These are phyloP conservation scores for Patiria pectinifera DNA, from an alignment of 53 echinoderm and acorn worm species.

Conservation along the genomic window DNA sequence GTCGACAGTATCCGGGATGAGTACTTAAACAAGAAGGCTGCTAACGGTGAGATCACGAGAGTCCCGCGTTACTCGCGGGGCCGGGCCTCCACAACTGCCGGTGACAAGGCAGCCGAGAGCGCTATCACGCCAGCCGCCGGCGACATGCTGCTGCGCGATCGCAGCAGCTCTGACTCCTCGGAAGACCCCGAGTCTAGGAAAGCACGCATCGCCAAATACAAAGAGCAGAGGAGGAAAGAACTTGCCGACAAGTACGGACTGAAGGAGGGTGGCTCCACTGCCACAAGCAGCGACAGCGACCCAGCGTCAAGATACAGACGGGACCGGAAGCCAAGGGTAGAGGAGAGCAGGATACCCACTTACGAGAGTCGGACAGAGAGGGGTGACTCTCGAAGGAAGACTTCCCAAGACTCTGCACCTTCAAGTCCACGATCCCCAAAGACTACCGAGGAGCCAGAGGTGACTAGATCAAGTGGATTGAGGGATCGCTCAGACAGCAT, in stretches of 20 bases:
- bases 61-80: conserved; percentile 20
- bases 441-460: background rate
- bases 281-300: conserved; percentile 66
- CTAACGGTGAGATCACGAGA: conserved; percentile 59
- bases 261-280: conserved; percentile 36
- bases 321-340: conserved; percentile 46
- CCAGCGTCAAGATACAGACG: conserved; percentile 30
- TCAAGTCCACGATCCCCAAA: conserved; percentile 52
- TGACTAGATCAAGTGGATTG: background rate
- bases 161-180: conserved; percentile 80
- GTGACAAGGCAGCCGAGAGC: conserved; percentile 3
- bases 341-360: conserved; percentile 4
- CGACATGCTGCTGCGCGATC: conserved; percentile 28
- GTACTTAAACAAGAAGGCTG: conserved; percentile 58
- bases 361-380: background rate
- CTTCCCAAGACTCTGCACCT: background rate
- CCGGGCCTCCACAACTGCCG: conserved; percentile 22
- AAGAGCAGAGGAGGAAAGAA: conserved; percentile 92
- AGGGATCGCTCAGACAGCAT: conserved; percentile 57
- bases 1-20: conserved; percentile 76
- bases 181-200: conserved; percentile 78
- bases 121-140: background rate
- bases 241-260: conserved; percentile 93
- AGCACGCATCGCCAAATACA: conserved; percentile 86
- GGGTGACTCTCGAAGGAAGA: conserved; percentile 9